Base-by-base conservation (phyloP, 2,797 vertebrate species). In the Paedocypris micromegethes region DNA sequence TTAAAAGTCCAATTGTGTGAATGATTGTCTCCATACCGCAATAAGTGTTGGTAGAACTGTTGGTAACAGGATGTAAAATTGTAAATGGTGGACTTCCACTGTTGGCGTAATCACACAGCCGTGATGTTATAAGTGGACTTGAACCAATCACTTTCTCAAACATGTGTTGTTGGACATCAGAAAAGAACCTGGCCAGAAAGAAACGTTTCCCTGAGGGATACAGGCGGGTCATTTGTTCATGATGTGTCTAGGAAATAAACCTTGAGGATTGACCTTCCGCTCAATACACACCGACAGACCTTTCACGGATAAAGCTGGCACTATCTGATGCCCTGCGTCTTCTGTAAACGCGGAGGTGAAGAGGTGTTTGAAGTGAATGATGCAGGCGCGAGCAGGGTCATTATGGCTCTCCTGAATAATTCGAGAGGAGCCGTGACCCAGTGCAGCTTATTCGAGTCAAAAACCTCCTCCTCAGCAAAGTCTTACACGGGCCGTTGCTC, bases 401-500 rank as follows among this genome's bases (percentile, higher is more conserved):
- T 80, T 77, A 80, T 58, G 5, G 50, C 66, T 69, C 59, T 75
- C 77, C 61, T 75, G 82, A 77, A 74, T 77, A 63, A 77, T 77
- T 77, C 51, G 71, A 79, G 76, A 76, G 77, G 83, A 57, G 75
- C 74, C 72, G 79, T 78, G 44, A 68, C 83, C 75, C 77, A 70
- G 72, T 63, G 79, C 83, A 81, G 81, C 84, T 86, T 84, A 82
- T 85, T 86, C 87, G 80, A 85, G 81, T 80, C 82, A 80, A 84
- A 87, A 88, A 79, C 79, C 77, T 83, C 72, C 78, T 86, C 81
- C 86, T 89, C 88, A 90, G 88, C 88, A 90, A 83, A 89, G 86
- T 88, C 87, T 85, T 84, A 86, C 86, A 86, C 81, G 84, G 86
- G 76, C 83, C 75, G 80, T 79, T 86, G 86, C 83, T 78, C 81